Percentiles rank a stretch among this genome's conserved stretches.
These are phyloP conservation scores for Amaurobius ferox DNA, from an alignment of 2,888 invertebrate genomes.

Conservation along the genomic window DNA sequence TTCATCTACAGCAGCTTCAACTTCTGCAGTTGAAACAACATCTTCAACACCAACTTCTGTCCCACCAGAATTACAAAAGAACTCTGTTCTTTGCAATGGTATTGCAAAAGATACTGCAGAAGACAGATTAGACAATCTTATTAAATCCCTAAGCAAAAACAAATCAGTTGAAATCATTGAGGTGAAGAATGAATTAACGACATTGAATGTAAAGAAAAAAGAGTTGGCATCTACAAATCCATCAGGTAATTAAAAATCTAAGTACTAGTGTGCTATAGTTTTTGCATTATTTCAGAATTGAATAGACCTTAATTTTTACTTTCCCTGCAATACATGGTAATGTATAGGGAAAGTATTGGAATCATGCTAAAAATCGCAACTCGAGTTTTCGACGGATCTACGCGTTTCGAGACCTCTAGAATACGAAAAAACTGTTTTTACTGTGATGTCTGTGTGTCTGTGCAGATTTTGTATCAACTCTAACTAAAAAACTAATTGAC, in stretches of 20 bases:
- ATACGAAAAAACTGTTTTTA: too few relatives aligned
- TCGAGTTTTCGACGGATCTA: too few relatives aligned
- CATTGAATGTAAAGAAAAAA: conserved; percentile 38
- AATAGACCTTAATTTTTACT: too few relatives aligned
- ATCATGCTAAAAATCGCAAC: too few relatives aligned
- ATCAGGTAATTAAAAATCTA: conserved; percentile 26
- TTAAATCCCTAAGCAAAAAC: conserved; percentile 81
- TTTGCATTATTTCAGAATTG: not conserved
- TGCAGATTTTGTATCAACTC: too few relatives aligned
- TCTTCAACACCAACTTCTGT: conserved; percentile 17
- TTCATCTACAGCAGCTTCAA: conserved; percentile 1
- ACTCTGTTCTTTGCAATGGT: conserved; percentile 51
- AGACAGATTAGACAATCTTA: conserved; percentile 84
- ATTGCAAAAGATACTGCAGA: conserved; percentile 77
- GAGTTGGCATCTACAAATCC: conserved; percentile 24
- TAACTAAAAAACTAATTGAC: too few relatives aligned
- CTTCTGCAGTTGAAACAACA: conserved; percentile 7
- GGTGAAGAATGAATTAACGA: conserved; percentile 58
- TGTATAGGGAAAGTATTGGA: too few relatives aligned
- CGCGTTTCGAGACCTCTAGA: too few relatives aligned
- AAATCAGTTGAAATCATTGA: conserved; percentile 53
- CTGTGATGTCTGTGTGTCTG: too few relatives aligned
- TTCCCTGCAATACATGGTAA: too few relatives aligned
- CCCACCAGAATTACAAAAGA: conserved; percentile 31
- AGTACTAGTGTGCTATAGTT: too few relatives aligned